Percentiles rank a stretch among this genome's conserved stretches.
phyloP scores from a whole-genome alignment of 2,113 vertebrate species.

The human (Homo sapiens) region DNA sequence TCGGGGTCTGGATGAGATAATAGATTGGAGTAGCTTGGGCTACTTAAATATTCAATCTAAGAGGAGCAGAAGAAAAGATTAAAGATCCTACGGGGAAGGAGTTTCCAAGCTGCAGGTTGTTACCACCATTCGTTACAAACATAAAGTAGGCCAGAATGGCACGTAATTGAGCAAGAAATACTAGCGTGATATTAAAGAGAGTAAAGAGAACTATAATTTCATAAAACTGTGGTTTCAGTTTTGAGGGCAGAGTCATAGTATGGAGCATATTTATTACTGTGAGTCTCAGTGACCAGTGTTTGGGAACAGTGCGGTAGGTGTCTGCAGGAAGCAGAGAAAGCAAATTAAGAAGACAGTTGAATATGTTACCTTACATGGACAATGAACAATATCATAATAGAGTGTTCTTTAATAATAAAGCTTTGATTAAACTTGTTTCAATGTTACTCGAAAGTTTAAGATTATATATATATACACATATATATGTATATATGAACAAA shows the following conservation, averaged over 20 bases:
- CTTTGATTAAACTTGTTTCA: not conserved
- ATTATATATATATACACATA: too few relatives aligned
- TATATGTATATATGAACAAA: not conserved
- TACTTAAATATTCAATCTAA: not conserved
- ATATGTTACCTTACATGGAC: not conserved
- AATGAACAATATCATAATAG: not conserved
- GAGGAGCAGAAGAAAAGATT: not conserved
- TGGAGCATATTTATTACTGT: not conserved
- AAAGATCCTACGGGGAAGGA: not conserved
- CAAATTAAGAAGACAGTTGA: not conserved
- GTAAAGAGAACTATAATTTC: not conserved
- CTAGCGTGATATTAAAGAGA: not conserved
- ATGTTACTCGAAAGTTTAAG: not conserved
- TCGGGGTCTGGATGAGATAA: not conserved
- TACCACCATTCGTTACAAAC: not conserved
- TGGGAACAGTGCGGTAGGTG: not conserved
- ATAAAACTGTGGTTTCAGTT: not conserved
- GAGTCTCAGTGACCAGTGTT: not conserved
- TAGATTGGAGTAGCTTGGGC: not conserved
- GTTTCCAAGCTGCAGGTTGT: not conserved
- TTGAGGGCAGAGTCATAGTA: not conserved
- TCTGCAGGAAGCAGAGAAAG: not conserved
- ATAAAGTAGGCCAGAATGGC: not conserved
- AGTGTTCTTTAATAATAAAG: not conserved
- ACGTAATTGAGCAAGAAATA: not conserved